phyloP scores from a whole-genome alignment of 2,113 vertebrate species.

The Spheniscus mendiculus region DNA sequence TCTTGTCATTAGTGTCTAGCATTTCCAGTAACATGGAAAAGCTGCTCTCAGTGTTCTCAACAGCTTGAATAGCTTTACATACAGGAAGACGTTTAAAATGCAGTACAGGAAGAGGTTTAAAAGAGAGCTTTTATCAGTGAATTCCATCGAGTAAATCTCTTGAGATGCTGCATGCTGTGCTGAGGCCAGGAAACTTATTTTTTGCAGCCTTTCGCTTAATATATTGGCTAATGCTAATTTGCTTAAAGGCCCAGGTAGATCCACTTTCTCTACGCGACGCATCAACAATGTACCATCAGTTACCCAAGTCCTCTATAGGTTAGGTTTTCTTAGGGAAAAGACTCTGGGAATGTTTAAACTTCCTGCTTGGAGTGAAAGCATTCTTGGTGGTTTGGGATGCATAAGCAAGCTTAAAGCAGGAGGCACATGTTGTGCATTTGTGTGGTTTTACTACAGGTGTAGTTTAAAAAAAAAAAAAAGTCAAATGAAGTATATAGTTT shows the following conservation, averaged over 20 bases:
- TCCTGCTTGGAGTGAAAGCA: neutral
- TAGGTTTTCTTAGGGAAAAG: neutral
- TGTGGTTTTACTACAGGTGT: neutral
- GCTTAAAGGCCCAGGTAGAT: neutral
- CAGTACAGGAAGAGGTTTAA: neutral
- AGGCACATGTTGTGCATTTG: neutral
- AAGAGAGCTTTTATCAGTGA: neutral
- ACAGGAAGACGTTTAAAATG: neutral
- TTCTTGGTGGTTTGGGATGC: neutral
- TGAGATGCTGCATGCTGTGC: neutral
- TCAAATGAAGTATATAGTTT: neutral
- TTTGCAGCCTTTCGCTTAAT: neutral
- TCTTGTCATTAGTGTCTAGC: neutral
- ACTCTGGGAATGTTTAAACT: neutral
- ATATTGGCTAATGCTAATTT: neutral
- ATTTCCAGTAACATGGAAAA: neutral
- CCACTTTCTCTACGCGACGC: fast-evolving
- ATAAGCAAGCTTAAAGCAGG: neutral
- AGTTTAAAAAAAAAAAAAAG: neutral
- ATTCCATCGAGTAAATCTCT: neutral
- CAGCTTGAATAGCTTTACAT: neutral
- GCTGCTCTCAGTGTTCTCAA: neutral
- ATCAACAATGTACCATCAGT: fast-evolving
- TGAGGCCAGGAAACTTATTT: neutral
- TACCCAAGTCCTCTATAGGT: neutral